These are phyloP conservation scores for Sipha flava DNA, from an alignment of 1,140 invertebrate species.

Conservation along the genomic window DNA sequence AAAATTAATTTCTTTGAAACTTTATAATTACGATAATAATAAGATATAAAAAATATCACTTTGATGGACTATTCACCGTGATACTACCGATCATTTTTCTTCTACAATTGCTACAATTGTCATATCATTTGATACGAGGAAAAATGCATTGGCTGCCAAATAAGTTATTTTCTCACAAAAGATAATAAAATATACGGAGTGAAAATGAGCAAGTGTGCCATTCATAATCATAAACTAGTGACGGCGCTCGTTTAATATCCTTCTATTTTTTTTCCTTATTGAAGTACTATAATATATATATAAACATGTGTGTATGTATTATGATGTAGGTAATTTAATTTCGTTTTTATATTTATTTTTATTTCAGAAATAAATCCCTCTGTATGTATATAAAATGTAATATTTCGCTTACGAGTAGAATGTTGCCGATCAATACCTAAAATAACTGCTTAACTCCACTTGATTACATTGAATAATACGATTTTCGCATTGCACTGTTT, in stretches of 20 bases:
- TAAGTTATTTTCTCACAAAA: not conserved
- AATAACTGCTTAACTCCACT: no score
- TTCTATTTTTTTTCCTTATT: not conserved
- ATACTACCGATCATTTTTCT: no score
- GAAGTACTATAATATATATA: no score
- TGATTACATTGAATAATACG: no score
- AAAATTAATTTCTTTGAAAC: not conserved
- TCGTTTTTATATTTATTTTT: not conserved
- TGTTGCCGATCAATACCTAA: no score
- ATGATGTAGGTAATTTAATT: not conserved
- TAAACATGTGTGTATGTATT: no score
- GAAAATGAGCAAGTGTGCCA: not conserved
- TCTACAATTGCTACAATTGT: not conserved
- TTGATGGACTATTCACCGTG: not conserved
- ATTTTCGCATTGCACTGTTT: no score
- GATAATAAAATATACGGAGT: not conserved
- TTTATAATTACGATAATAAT: not conserved
- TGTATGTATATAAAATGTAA: no score
- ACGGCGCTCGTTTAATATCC: not conserved
- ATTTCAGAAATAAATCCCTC: not conserved
- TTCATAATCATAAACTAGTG: not conserved
- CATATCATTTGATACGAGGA: not conserved
- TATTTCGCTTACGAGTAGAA: no score
- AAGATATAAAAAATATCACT: not conserved
- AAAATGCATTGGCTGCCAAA: not conserved